phyloP scores from a whole-genome alignment of 2,888 invertebrate genomes.

The Chorisops tibialis region DNA sequence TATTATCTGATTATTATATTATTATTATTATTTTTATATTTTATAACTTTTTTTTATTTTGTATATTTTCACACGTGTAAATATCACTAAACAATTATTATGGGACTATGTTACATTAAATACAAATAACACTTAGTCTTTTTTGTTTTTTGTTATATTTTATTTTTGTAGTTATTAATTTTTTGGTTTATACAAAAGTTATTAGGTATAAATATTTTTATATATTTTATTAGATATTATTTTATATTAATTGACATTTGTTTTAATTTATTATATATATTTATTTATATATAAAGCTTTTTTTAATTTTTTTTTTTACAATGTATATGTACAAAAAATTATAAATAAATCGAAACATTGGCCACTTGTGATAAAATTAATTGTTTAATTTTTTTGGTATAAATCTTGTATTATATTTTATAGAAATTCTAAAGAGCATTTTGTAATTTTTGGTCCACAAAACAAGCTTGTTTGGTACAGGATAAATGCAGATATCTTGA shows the following conservation, averaged over 20 bases:
- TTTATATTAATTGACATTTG: conserved; percentile 24
- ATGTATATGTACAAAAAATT: not conserved
- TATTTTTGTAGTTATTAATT: not conserved
- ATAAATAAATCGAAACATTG: conserved; percentile 3
- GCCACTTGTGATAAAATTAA: conserved; percentile 23
- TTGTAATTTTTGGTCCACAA: conserved; percentile 9
- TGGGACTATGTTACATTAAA: conserved; percentile 14
- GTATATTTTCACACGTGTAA: conserved; percentile 16
- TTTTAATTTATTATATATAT: conserved; percentile 15
- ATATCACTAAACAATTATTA: conserved; percentile 25
- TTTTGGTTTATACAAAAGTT: not conserved
- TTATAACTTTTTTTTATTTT: not conserved
- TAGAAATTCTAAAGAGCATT: not conserved
- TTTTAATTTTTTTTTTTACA: not conserved
- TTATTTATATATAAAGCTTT: conserved; percentile 20
- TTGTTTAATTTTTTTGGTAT: not conserved
- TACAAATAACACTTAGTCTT: conserved; percentile 3
- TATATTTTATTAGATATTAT: not conserved
- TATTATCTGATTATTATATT: not conserved
- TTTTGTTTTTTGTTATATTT: not conserved
- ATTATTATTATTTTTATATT: not conserved
- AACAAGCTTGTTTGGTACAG: not conserved
- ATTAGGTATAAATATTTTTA: not conserved
- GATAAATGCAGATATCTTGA: not conserved
- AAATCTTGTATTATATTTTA: no score